Conservation (phyloP, 2,888 invertebrate genomes). For the Amphimallon solstitiale region DNA sequence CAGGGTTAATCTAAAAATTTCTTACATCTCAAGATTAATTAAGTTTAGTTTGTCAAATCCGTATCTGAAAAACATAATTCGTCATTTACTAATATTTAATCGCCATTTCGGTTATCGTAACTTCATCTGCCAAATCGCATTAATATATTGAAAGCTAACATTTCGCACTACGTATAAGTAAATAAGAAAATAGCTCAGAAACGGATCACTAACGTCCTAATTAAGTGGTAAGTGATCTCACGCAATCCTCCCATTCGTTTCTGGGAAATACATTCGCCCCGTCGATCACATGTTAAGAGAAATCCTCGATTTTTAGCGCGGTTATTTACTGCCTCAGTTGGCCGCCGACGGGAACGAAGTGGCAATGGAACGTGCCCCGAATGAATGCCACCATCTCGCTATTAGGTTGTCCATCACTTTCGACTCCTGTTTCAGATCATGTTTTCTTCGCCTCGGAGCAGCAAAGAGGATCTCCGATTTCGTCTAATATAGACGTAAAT, state of each 20-base stretch:
- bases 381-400: conserved; percentile 41
- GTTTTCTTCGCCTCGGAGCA: conserved; percentile 13
- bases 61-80: conserved; percentile 17
- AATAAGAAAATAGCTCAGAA: conserved; percentile 23
- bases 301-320: conserved; percentile 9
- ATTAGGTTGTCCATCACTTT: conserved; percentile 44
- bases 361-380: conserved; percentile 41
- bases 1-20: conserved; percentile 6
- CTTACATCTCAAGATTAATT: not conserved
- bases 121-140: conserved; percentile 4
- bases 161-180: conserved; percentile 1
- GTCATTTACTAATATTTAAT: conserved; percentile 12
- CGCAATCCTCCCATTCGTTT: conserved; percentile 25
- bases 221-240: conserved; percentile 29
- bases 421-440: conserved; percentile 40
- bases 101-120: conserved; percentile 7
- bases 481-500: conserved; percentile 15
- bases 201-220: conserved; percentile 20
- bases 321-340: conserved; percentile 30
- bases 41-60: conserved; percentile 9
- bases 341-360: conserved; percentile 27
- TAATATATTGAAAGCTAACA: conserved; percentile 13
- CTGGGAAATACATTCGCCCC: not conserved
- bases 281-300: conserved; percentile 18
- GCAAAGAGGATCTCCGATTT: not conserved